phyloP scores from a whole-genome alignment of 2,888 invertebrate genomes.

The Octonoba sinensis region DNA sequence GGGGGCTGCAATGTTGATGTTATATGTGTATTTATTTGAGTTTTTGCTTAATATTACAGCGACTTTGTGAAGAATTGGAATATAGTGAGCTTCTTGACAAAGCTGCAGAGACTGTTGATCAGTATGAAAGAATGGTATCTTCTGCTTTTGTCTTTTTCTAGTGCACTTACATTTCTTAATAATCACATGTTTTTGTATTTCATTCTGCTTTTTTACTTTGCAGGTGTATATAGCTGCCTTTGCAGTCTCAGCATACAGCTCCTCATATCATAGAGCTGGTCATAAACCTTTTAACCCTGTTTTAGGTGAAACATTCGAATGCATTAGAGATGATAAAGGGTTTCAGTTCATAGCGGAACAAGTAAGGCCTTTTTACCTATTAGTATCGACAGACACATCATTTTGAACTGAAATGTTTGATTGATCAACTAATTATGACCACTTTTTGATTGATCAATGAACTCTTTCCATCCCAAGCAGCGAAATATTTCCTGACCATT shows the following conservation, averaged over 20 bases:
- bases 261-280: conserved; percentile 80
- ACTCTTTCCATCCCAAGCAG: too few species aligned
- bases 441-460: too few species aligned
- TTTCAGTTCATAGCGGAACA: conserved; percentile 85
- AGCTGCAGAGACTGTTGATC: conserved; percentile 78
- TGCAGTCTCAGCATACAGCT: conserved; percentile 85
- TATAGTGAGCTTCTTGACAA: conserved; percentile 85
- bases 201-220: conserved; percentile 15
- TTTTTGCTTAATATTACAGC: conserved; percentile 72
- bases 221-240: conserved; percentile 80
- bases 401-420: too few species aligned
- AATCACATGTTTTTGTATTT: conserved; percentile 8
- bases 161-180: neutral
- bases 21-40: too few species aligned
- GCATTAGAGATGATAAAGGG: conserved; percentile 81
- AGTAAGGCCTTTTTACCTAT: conserved; percentile 73
- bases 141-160: conserved; percentile 7
- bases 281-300: conserved; percentile 89
- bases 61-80: conserved; percentile 86
- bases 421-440: too few species aligned
- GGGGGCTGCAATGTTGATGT: too few species aligned
- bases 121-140: conserved; percentile 80
- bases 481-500: too few species aligned
- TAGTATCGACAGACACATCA: too few species aligned
- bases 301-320: conserved; percentile 86